Evolutionary conservation across 2,113 vertebrate species (phyloP).

Genomic region (Pomatostomus ruficeps): DNA sequence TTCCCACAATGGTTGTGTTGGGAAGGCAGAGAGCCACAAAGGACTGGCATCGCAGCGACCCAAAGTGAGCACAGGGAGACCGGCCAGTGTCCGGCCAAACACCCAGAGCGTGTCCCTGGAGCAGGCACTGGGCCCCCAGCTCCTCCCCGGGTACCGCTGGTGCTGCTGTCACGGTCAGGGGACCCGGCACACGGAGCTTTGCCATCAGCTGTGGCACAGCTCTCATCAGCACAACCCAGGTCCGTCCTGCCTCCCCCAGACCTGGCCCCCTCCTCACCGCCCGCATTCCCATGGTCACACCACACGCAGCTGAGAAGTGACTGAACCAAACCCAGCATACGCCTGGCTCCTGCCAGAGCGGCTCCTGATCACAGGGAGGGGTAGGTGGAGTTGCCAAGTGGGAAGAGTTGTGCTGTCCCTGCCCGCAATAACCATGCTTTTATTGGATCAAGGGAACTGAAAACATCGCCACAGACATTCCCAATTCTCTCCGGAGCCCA

Average conservation of each 20-base stretch:
- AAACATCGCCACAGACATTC: not conserved
- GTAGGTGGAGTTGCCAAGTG: not conserved
- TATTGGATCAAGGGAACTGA: not conserved
- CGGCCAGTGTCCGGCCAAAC: accelerated
- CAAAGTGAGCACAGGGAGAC: not conserved
- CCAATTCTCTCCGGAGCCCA: not conserved
- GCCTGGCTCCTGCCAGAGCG: not conserved
- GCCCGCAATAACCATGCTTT: not conserved
- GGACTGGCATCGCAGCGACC: not conserved
- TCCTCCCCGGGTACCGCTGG: not conserved
- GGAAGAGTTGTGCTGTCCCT: not conserved
- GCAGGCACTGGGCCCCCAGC: not conserved
- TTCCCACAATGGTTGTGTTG: accelerated
- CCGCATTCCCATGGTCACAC: accelerated
- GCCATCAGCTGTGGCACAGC: not conserved
- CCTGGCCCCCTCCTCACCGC: not conserved
- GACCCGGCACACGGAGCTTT: accelerated
- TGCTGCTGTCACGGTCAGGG: accelerated
- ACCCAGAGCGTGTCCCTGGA: accelerated
- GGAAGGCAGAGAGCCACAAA: not conserved
- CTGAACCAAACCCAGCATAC: accelerated
- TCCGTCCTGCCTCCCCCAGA: not conserved
- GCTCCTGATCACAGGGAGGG: not conserved
- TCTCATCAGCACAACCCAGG: not conserved
- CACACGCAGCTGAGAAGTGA: not conserved